A percentile compares a stretch with the other conserved stretches of the same genome.
Conservation (phyloP, 2,797 vertebrate species). For the Xiphorhynchus erythropygius region DNA sequence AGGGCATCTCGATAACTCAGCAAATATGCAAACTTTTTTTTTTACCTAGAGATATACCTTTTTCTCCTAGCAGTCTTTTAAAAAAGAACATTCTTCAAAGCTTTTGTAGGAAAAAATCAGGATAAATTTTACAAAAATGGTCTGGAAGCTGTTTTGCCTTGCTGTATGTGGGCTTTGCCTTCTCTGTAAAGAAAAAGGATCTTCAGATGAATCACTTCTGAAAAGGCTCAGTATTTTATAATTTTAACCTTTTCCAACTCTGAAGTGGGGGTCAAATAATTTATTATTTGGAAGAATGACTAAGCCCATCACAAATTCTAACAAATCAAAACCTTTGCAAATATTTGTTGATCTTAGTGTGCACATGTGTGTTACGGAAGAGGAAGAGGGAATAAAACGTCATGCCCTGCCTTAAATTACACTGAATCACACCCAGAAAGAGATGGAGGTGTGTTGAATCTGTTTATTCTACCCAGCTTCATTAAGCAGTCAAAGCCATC, state of each 20-base stretch:
- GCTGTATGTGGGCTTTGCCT: neutral
- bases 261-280: neutral
- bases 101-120: neutral
- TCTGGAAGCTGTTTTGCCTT: neutral
- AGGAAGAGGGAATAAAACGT: neutral
- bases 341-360: neutral
- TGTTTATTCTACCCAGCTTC: neutral
- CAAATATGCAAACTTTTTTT: neutral
- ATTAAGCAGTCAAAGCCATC: neutral
- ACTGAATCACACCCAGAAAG: neutral
- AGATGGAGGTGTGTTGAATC: neutral
- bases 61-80: neutral
- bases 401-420: neutral
- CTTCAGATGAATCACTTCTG: neutral
- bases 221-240: neutral
- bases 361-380: neutral
- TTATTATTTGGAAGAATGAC: neutral
- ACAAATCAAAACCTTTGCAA: neutral
- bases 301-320: neutral
- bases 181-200: neutral
- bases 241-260: neutral
- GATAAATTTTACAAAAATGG: neutral
- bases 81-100: conserved; percentile 2
- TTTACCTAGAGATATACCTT: neutral
- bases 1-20: conserved; percentile 50